Conservation (phyloP, 30 jellyfish, hydroid and myxozoan genomes). For the Phacellophora camtschatica region DNA sequence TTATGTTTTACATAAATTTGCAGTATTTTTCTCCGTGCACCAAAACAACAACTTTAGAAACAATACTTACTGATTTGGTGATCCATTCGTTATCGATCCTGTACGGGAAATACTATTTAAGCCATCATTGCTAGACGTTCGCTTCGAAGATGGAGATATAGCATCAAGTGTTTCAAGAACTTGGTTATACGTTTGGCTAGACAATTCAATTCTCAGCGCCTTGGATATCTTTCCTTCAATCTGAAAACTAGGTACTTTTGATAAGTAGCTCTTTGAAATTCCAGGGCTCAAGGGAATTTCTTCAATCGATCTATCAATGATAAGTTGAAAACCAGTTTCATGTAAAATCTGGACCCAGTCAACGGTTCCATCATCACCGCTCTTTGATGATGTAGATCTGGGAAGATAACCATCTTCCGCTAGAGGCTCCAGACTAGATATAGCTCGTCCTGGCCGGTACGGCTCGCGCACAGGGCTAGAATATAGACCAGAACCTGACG, state of each 20-base stretch:
- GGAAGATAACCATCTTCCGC: background rate
- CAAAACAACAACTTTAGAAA: too few relatives aligned
- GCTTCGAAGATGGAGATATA: conserved; percentile 15
- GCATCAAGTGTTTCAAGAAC: conserved; percentile 66
- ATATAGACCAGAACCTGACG: conserved; percentile 1
- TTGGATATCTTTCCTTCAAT: conserved; percentile 56
- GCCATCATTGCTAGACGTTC: too few relatives aligned
- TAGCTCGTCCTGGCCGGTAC: background rate
- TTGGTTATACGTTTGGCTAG: conserved; percentile 76
- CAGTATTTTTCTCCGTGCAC: too few relatives aligned
- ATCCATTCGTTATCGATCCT: too few relatives aligned
- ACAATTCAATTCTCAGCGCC: conserved; percentile 55
- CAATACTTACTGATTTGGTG: too few relatives aligned
- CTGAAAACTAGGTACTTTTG: conserved; percentile 43
- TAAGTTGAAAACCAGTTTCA: conserved; percentile 60
- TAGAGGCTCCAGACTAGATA: background rate
- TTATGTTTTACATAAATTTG: too few relatives aligned
- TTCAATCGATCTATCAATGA: conserved; percentile 39
- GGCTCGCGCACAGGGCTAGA: conserved; percentile 19
- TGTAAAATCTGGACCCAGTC: conserved; percentile 61
- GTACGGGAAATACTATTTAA: too few relatives aligned
- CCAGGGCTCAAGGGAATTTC: background rate
- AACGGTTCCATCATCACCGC: background rate
- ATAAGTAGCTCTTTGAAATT: background rate
- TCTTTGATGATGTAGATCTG: background rate